A percentile compares a stretch with the other conserved stretches of the same genome.
phyloP scores from a whole-genome alignment of 2,113 vertebrate species.

The Ammospiza caudacuta region DNA sequence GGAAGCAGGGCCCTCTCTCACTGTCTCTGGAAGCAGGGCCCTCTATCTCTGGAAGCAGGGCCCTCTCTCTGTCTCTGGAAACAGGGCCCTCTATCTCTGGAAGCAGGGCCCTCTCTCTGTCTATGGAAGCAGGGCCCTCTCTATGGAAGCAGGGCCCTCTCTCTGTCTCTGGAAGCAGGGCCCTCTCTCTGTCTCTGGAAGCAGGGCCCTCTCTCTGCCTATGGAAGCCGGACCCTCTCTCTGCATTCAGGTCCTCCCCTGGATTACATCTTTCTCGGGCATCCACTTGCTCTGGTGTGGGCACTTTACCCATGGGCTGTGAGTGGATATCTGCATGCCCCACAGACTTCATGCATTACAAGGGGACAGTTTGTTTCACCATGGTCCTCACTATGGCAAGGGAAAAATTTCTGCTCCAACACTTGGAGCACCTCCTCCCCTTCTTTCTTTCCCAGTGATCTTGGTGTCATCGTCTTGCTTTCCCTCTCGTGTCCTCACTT shows the following conservation, averaged over 20 bases:
- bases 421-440: neutral
- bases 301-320: neutral
- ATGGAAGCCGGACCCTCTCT: no score
- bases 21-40: no score
- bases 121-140: neutral
- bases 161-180: neutral
- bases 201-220: no score
- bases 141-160: no score
- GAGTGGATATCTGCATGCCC: neutral
- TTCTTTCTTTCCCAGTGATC: neutral
- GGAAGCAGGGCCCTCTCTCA: no score
- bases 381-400: no score
- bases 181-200: no score
- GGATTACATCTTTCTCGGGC: neutral
- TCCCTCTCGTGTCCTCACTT: neutral
- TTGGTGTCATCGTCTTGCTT: neutral
- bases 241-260: accelerated
- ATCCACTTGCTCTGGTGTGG: accelerated
- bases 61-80: neutral
- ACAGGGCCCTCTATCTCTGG: no score
- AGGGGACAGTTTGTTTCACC: neutral
- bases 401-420: neutral
- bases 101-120: neutral
- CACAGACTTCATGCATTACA: neutral
- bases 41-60: no score